These are phyloP conservation scores for Forbesichthys agassizii DNA, from an alignment of 2,113 vertebrate genomes.

Conservation along the genomic window DNA sequence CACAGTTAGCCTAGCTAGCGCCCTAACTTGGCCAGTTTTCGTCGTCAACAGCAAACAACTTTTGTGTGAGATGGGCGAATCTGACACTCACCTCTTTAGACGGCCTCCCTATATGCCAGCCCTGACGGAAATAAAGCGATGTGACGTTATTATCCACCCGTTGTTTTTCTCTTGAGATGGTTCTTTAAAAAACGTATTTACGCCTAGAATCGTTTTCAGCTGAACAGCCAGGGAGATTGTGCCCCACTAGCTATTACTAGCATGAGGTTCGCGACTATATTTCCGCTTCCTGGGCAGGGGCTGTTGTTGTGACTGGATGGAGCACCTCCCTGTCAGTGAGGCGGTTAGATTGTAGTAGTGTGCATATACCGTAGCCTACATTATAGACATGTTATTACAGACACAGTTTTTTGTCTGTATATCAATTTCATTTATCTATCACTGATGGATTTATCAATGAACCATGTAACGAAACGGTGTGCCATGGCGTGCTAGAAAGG, in stretches of 20 bases:
- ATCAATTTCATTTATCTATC: background rate
- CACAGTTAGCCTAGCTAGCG: conserved; percentile 36
- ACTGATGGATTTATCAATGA: background rate
- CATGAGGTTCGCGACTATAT: conserved; percentile 44
- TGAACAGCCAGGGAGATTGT: conserved; percentile 44
- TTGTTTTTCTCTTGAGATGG: conserved; percentile 39
- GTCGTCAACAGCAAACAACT: conserved; percentile 40
- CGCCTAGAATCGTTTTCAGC: conserved; percentile 45
- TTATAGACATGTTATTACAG: too few species aligned
- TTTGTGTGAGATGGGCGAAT: background rate
- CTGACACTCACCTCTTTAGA: conserved; percentile 63
- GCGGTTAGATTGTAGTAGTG: background rate
- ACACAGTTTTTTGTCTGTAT: background rate
- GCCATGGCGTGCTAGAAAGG: too few species aligned
- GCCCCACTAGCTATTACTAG: conserved; percentile 37
- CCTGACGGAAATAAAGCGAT: conserved; percentile 15
- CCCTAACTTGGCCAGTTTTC: conserved; percentile 49
- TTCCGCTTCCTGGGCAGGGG: conserved; percentile 72
- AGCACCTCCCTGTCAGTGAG: conserved; percentile 52
- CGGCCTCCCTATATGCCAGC: conserved; percentile 31
- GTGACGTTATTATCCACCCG: conserved; percentile 31
- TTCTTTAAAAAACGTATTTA: conserved; percentile 21
- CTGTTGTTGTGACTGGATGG: conserved; percentile 20
- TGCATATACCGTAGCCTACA: too few species aligned
- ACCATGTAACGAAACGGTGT: too few species aligned